These are phyloP conservation scores for Zaprionus bogoriensis DNA, from an alignment of 2,888 invertebrate species.

Conservation along the genomic window DNA sequence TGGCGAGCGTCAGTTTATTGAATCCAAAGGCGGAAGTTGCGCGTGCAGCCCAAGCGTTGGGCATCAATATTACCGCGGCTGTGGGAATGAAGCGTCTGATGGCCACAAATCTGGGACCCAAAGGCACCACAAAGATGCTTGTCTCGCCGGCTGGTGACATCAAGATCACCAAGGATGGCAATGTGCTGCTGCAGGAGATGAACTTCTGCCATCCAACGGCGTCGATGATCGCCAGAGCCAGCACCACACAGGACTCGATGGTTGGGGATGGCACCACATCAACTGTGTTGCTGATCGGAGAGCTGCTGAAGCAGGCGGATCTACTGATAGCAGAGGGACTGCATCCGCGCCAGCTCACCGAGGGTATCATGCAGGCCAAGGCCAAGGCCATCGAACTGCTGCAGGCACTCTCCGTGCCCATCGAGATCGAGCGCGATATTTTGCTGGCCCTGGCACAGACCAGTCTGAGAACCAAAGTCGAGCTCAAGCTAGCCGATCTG, in stretches of 20 bases:
- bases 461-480: conserved; percentile 95
- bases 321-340: conserved; percentile 95
- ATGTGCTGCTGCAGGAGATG: conserved; percentile 99
- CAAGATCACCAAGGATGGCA: conserved; percentile 99
- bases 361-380: conserved; percentile 96
- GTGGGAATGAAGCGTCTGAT: conserved; percentile 99
- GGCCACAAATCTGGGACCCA: conserved; percentile 98
- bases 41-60: conserved; percentile 95
- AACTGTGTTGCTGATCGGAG: conserved; percentile 97
- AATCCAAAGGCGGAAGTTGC: conserved; percentile 99
- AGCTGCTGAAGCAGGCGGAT: conserved; percentile 98
- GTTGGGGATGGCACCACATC: conserved; percentile 99
- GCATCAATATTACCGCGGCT: conserved; percentile 98
- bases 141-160: conserved; percentile 99
- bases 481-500: conserved; percentile 91
- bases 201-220: conserved; percentile 99
- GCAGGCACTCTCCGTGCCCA: conserved; percentile 91
- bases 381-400: conserved; percentile 92
- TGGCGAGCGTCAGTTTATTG: conserved; percentile 95
- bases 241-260: conserved; percentile 98
- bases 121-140: conserved; percentile 99
- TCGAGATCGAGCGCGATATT: conserved; percentile 86
- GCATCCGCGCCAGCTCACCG: conserved; percentile 93
- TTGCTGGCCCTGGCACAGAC: conserved; percentile 94
- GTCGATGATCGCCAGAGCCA: conserved; percentile 97